Conservation (phyloP, 2,888 invertebrate species). For the Reticulitermes lucifugus region DNA sequence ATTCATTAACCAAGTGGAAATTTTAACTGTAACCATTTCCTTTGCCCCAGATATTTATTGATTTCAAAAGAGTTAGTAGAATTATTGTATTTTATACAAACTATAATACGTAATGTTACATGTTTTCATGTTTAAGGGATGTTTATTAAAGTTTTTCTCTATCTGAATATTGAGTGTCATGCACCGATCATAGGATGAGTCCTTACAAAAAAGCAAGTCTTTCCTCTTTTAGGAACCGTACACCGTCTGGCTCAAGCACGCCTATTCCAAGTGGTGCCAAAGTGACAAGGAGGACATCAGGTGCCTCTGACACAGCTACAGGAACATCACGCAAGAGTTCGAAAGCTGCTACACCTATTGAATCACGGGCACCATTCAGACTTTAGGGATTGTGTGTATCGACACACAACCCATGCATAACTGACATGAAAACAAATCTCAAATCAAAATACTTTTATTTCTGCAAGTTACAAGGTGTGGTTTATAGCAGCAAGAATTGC, state of each 20-base stretch:
- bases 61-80: too few relatives aligned
- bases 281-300: conserved; percentile 74
- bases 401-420: not conserved
- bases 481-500: not conserved
- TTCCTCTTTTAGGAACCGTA: conserved; percentile 71
- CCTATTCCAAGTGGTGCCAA: conserved; percentile 76
- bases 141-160: too few relatives aligned
- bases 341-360: conserved; percentile 61
- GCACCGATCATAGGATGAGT: not conserved
- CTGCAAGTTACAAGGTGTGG: conserved; percentile 33
- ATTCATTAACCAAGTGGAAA: too few relatives aligned
- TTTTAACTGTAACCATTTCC: too few relatives aligned
- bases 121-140: too few relatives aligned
- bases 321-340: conserved; percentile 62
- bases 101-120: too few relatives aligned
- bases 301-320: conserved; percentile 75
- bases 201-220: too few relatives aligned
- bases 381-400: conserved; percentile 65
- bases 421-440: not conserved
- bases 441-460: conserved; percentile 16
- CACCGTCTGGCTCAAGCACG: conserved; percentile 75
- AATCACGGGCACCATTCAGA: conserved; percentile 79
- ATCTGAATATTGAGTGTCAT: too few relatives aligned
- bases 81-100: too few relatives aligned
- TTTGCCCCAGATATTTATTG: too few relatives aligned